Conservation (phyloP, 2,888 invertebrate species). For the Endotricha flammealis region DNA sequence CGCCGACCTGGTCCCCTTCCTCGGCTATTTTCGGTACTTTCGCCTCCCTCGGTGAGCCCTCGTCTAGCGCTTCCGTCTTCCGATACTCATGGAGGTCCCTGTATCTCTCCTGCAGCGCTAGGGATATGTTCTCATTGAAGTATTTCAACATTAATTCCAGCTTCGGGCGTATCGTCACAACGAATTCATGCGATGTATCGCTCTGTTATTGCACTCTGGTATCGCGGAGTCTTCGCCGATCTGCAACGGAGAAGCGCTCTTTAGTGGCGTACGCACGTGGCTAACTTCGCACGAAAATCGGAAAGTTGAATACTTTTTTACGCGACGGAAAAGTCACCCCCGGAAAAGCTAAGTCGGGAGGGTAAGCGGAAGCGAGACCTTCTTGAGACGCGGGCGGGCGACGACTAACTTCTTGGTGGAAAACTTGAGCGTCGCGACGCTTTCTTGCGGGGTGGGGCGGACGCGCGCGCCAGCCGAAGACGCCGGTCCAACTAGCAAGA, state of each 20-base stretch:
- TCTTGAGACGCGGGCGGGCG: slow-evolving; percentile 77
- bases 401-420: slow-evolving; percentile 80
- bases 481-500: slow-evolving; percentile 77
- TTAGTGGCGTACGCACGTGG: slow-evolving; percentile 21
- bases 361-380: slow-evolving; percentile 72
- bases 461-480: slow-evolving; percentile 75
- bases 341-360: slow-evolving; percentile 49
- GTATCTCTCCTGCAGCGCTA: slow-evolving; percentile 78
- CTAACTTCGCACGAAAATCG: slow-evolving; percentile 5
- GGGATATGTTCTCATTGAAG: slow-evolving; percentile 77
- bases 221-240: slow-evolving; percentile 35
- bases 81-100: slow-evolving; percentile 77
- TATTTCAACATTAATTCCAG: slow-evolving; percentile 78
- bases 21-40: slow-evolving; percentile 74
- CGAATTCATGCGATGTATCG: slow-evolving; percentile 60
- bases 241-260: slow-evolving; percentile 39
- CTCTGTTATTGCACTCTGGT: slow-evolving; percentile 28
- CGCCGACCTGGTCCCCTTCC: slow-evolving; percentile 68
- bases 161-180: slow-evolving; percentile 65
- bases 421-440: slow-evolving; percentile 76
- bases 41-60: slow-evolving; percentile 72
- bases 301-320: slow-evolving; percentile 24
- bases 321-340: slow-evolving; percentile 29
- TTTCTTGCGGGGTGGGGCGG: slow-evolving; percentile 76
- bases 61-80: slow-evolving; percentile 72